Conservation (phyloP, 2,797 vertebrate genomes). For the Clamator glandarius region DNA sequence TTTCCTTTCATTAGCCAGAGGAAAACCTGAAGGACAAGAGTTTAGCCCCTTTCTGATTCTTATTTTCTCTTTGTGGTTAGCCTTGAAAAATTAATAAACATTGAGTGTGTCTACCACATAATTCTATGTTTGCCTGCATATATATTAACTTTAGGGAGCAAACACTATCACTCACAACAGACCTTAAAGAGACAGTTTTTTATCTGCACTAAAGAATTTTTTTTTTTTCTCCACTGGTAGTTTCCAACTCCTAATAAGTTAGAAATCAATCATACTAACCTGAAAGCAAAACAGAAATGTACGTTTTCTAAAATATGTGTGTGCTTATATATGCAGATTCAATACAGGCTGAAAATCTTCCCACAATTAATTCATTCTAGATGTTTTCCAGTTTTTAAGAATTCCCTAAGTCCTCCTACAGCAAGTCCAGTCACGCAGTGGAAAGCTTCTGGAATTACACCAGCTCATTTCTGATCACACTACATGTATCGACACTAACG, state of each 20-base stretch:
- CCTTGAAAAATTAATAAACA: constrained; percentile 51
- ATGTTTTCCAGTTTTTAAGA: not conserved
- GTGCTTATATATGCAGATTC: not conserved
- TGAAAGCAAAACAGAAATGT: not conserved
- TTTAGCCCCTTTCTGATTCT: constrained; percentile 23
- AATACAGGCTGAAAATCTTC: not conserved
- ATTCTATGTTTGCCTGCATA: not conserved
- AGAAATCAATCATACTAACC: not conserved
- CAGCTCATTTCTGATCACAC: not conserved
- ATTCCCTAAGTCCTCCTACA: not conserved
- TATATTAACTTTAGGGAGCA: not conserved
- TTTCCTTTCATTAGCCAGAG: constrained; percentile 12
- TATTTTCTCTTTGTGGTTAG: constrained; percentile 43
- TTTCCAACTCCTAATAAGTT: not conserved
- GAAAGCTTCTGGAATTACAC: not conserved
- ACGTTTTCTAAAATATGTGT: not conserved
- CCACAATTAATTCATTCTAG: not conserved
- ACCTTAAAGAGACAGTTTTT: not conserved
- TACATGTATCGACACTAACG: not conserved
- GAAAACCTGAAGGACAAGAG: not conserved
- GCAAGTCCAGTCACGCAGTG: not conserved
- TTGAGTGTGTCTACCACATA: not conserved
- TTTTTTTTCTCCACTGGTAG: not conserved
- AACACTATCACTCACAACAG: not conserved
- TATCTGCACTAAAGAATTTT: not conserved